These are phyloP conservation scores for Pemphredon lugubris DNA, from an alignment of 2,888 invertebrate genomes.

Conservation along the genomic window DNA sequence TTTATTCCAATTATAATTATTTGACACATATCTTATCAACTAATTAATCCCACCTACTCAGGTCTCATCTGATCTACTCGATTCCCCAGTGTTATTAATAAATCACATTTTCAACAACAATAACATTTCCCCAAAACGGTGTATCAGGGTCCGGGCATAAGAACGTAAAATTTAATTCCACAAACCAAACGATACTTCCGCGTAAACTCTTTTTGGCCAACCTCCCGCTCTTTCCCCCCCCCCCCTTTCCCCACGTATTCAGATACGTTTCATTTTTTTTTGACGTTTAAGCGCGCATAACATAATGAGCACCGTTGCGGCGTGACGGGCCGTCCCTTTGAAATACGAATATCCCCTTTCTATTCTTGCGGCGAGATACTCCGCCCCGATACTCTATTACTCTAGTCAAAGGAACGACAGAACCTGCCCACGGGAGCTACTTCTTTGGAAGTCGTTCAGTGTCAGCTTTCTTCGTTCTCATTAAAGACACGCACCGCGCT, in stretches of 20 bases:
- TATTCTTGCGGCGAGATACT: slow-evolving; percentile 58
- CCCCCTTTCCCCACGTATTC: slow-evolving; percentile 13
- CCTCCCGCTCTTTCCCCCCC: slow-evolving; percentile 11
- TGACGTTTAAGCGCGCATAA: slow-evolving; percentile 48
- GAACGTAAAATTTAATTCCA: too few relatives aligned
- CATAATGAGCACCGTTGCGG: slow-evolving; percentile 70
- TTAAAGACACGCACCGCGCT: slow-evolving; percentile 45
- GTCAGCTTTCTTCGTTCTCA: slow-evolving; percentile 57
- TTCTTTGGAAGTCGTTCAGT: slow-evolving; percentile 59
- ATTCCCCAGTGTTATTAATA: too few relatives aligned
- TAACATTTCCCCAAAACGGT: too few relatives aligned
- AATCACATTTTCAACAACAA: too few relatives aligned
- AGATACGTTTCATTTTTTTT: slow-evolving; percentile 45
- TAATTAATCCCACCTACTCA: too few relatives aligned
- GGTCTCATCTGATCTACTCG: too few relatives aligned
- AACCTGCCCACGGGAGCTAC: slow-evolving; percentile 37
- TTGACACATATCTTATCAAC: too few relatives aligned
- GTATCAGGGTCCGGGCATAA: too few relatives aligned
- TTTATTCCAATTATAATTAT: too few relatives aligned
- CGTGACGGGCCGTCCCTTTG: slow-evolving; percentile 70
- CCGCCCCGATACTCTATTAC: slow-evolving; percentile 72
- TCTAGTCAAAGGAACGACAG: slow-evolving; percentile 59
- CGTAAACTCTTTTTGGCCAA: slow-evolving; percentile 16
- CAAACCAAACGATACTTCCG: too few relatives aligned
- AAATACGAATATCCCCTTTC: slow-evolving; percentile 72